Base-by-base conservation (phyloP, 2,888 invertebrate species). In the Drosophila barbarae region DNA sequence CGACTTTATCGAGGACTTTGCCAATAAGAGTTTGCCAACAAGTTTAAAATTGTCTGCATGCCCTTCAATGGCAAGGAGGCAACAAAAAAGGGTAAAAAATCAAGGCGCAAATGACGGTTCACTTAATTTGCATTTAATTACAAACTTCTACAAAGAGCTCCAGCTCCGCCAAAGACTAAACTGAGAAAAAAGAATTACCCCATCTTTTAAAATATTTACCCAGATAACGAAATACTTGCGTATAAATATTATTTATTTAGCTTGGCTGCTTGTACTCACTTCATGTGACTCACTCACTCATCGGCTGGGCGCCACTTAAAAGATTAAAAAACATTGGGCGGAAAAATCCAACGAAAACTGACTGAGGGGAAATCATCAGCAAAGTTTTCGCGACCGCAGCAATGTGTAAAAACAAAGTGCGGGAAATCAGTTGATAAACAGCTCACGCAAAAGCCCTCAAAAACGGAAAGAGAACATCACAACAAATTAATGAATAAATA, bases 61-160 rank as follows among this genome's bases (percentile, higher is more conserved):
- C 60, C 63, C 44, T 57, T 46, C 50, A 51, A 66, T 71, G 46
- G 38, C 26, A 13, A 1, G n/a, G 4, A 23, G n/a, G 44, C 18
- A 13, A 23, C 23, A 23, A 69, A 58, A 74, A 67, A 61, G 68
- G 63, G 59, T 63, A 63, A 60, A 70, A 71, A 73, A 69, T 67
- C 68, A 77, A 76, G 66, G 73, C 76, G 73, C 69, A 59, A 74
- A 74, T 73, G 78, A 71, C 72, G 76, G 74, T 66, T 76, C 71
- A 71, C 73, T 76, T 83, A 83, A 81, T 83, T 81, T 83, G 76
- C 80, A 83, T 81, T 83, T 81, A 77, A 77, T 81, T 81, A 83
- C 67, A 83, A 83, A 77, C 67, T 79, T 79, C 49, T 35, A 65
- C 67, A 69, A 75, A 41, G 55, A 35, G 44, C 32, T n/a, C 15